Percentiles rank a stretch among this genome's conserved stretches.
Evolutionary conservation across 1,140 invertebrate genomes (phyloP).

Genomic region (Dreissena polymorpha): DNA sequence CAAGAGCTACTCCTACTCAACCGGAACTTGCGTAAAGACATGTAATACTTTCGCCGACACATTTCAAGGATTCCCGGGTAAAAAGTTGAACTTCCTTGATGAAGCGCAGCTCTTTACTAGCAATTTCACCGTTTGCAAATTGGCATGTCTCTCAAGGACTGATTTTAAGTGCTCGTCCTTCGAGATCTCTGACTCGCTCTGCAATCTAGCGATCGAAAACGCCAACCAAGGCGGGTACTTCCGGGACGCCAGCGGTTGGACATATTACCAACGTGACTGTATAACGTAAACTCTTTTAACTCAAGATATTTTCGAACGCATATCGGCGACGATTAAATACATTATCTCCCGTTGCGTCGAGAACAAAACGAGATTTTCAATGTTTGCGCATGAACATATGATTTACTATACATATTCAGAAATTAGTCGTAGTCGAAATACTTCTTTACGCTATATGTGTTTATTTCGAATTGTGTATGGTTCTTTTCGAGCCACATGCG

Average conservation of each 20-base stretch:
- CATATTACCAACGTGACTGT: slow-evolving; percentile 40
- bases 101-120: neutral
- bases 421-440: too few relatives aligned
- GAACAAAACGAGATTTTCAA: too few relatives aligned
- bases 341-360: too few relatives aligned
- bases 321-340: too few relatives aligned
- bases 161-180: slow-evolving; percentile 20
- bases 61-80: slow-evolving; percentile 2
- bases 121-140: neutral
- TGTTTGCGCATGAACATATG: too few relatives aligned
- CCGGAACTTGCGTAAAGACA: neutral
- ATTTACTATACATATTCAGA: too few relatives aligned
- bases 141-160: neutral
- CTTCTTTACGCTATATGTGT: too few relatives aligned
- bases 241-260: slow-evolving; percentile 5
- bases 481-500: too few relatives aligned
- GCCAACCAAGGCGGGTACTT: neutral
- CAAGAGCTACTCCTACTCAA: slow-evolving; percentile 7
- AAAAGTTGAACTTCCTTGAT: slow-evolving; percentile 20
- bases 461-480: too few relatives aligned
- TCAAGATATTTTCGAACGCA: neutral
- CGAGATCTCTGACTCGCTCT: slow-evolving; percentile 1
- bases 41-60: slow-evolving; percentile 13
- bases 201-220: neutral
- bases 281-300: neutral